These are phyloP conservation scores for Heterochromis multidens DNA, from an alignment of 2,113 vertebrate genomes.

Conservation along the genomic window DNA sequence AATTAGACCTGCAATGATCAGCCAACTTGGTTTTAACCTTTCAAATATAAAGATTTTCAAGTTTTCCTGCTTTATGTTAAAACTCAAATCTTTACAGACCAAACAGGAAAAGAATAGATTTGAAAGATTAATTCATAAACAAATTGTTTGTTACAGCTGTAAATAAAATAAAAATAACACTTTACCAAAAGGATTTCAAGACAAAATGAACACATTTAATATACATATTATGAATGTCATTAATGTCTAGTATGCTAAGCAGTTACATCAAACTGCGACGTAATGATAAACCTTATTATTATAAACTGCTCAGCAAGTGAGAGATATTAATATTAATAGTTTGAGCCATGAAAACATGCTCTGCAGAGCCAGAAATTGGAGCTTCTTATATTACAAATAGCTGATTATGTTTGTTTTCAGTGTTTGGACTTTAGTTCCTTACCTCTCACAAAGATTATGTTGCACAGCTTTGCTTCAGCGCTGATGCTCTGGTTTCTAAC, in stretches of 20 bases:
- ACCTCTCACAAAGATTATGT: background rate
- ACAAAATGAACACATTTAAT: background rate
- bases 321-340: background rate
- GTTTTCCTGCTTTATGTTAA: background rate
- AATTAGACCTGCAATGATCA: background rate
- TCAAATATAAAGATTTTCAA: background rate
- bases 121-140: background rate
- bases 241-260: background rate
- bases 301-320: too few relatives aligned
- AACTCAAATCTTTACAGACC: background rate
- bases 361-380: background rate
- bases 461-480: background rate
- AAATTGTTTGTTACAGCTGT: background rate
- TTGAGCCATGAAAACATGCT: background rate
- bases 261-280: background rate
- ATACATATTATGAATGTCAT: background rate
- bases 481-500: background rate
- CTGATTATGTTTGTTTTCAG: background rate
- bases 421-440: background rate
- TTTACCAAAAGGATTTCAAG: background rate
- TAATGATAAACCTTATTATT: background rate
- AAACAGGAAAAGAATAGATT: background rate
- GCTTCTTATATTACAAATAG: background rate
- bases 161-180: background rate
- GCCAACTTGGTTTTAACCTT: background rate